Percentiles rank a stretch among this genome's conserved stretches.
These are phyloP conservation scores for Microctenopoma stevenorrisi DNA, from an alignment of 2,797 vertebrate species.

Conservation along the genomic window DNA sequence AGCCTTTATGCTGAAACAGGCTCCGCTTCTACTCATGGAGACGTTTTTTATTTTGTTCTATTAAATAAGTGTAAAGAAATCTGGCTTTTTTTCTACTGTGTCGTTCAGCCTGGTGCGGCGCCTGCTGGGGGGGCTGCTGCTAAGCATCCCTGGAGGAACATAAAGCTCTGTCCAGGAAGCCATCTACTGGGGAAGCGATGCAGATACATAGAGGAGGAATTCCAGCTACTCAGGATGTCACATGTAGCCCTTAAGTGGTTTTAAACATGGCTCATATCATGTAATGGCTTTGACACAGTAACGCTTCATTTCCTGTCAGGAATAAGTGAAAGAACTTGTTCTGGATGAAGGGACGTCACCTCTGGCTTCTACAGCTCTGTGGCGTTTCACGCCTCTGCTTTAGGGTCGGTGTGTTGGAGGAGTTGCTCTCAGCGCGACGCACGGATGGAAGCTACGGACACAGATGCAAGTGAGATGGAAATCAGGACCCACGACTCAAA, in stretches of 20 bases:
- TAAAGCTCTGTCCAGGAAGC: constrained; percentile 25
- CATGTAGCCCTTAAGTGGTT: constrained; percentile 68
- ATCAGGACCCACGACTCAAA: constrained; percentile 71
- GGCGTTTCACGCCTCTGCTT: constrained; percentile 33
- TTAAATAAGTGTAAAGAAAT: neutral
- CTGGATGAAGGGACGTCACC: neutral
- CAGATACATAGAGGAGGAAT: constrained; percentile 36
- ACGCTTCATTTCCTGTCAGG: constrained; percentile 26
- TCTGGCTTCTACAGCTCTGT: constrained; percentile 30
- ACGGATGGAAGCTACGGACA: constrained; percentile 53
- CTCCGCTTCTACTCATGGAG: neutral
- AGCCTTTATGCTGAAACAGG: neutral
- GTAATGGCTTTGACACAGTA: constrained; percentile 49
- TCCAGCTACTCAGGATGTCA: constrained; percentile 40
- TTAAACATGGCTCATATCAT: constrained; percentile 47
- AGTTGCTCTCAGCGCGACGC: constrained; percentile 49
- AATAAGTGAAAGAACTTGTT: constrained; percentile 15
- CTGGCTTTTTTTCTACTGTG: neutral
- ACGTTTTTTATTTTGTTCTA: no score
- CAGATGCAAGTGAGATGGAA: constrained; percentile 51
- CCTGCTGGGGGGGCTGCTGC: constrained; percentile 52
- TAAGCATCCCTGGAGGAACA: constrained; percentile 4
- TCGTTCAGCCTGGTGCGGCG: neutral
- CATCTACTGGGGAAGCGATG: constrained; percentile 35
- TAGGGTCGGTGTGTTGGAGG: constrained; percentile 39